Base-by-base conservation (phyloP, 53 echinoderm and acorn worm species). In the Hippasteria phrygiana region DNA sequence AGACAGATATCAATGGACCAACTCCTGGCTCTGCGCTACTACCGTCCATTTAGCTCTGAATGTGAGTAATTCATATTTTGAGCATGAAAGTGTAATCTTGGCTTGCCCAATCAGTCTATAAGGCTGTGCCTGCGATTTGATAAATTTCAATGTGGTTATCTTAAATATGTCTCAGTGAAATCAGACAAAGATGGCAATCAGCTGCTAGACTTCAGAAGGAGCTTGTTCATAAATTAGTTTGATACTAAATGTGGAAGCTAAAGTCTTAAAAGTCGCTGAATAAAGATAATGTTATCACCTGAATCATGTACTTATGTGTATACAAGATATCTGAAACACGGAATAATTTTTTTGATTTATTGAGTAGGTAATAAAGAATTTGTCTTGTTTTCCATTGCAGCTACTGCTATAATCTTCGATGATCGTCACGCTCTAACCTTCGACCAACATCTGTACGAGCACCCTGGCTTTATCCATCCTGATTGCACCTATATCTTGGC, bases 401-500 rank as follows among this genome's bases (percentile, higher is more conserved):
- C 90, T 43, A 83, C 93, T 70, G 91, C 93, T 8, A 94, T 99
- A 90, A 91, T 96, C 88, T 99, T 99, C 46, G 93, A 94, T 17
- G 35, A 55, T 22, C 90, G 74, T 53, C 94, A 96, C 75, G 90
- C 96, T 32, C 88, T 96, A 90, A 96, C 99, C 69, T 99, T 99
- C 65, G 99, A 99, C 89, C 83, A 92, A 22, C 90, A 91, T 43
- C 81, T 94, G 3, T 99, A 94, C 72, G 94, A 96, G 56, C 77
- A 94, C 56, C 99, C 99, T n/a, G 70, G 65, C 11, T 99, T 93
- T 79, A 46, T 38, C 59, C 55, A 84, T 47, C 74, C 56, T 2
- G 72, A 78, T 12, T 96, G 94, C 75, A 93, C 95, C 32, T 98
- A 98, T 79, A 72, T 98, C 27, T 64, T 98, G 75, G 99, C 99